Percentiles rank a stretch among this genome's conserved stretches.
Evolutionary conservation across 2,113 vertebrate genomes (phyloP).

Genomic region (Malurus alboscapulatus): DNA sequence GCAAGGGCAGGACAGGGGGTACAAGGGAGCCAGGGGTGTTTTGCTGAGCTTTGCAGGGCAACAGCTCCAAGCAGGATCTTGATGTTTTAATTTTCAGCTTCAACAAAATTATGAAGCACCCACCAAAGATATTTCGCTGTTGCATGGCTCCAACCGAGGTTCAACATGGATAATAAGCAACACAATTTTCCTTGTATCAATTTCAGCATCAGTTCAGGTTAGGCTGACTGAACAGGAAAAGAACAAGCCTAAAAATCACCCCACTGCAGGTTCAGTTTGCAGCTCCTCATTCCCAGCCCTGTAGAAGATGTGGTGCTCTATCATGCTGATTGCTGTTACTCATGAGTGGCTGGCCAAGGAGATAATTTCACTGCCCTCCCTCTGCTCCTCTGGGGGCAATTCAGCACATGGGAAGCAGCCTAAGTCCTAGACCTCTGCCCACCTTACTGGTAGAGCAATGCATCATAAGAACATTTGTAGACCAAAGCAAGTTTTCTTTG

Average conservation of each 20-base stretch:
- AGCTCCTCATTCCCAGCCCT: neutral
- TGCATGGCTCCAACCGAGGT: rapidly evolving
- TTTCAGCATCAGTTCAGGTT: neutral
- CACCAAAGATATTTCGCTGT: neutral
- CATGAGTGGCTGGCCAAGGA: rapidly evolving
- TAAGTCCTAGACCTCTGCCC: neutral
- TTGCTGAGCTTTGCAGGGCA: neutral
- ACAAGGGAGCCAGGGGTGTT: neutral
- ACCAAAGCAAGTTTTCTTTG: neutral
- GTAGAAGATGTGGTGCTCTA: neutral
- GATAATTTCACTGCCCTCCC: neutral
- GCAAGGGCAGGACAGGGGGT: too few species aligned
- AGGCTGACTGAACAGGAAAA: neutral
- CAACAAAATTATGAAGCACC: neutral
- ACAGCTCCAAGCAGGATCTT: neutral
- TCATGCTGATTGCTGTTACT: rapidly evolving
- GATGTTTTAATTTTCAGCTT: neutral
- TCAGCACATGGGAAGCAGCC: neutral
- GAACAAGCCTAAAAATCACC: neutral
- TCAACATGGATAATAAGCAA: neutral
- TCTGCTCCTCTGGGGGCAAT: neutral
- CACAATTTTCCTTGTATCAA: neutral
- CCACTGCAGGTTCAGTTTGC: neutral
- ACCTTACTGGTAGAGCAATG: neutral
- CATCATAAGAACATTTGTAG: neutral